phyloP scores from a whole-genome alignment of 1,140 invertebrate species.

The Oscheius sp. region DNA sequence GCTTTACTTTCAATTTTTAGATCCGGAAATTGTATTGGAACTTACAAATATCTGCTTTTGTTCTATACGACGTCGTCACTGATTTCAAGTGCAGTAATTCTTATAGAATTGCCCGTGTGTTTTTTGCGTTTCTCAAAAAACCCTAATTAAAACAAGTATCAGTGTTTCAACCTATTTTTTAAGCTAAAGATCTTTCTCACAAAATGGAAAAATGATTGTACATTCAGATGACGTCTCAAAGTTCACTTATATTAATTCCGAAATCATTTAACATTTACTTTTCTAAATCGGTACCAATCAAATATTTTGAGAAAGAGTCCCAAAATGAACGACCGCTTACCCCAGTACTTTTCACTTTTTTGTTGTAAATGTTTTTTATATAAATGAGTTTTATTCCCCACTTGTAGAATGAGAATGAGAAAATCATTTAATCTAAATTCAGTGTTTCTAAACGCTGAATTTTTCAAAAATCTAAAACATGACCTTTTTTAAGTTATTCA shows the following conservation, averaged over 20 bases:
- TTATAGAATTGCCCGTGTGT: neutral
- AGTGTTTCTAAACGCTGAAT: no score
- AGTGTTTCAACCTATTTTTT: neutral
- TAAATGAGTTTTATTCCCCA: no score
- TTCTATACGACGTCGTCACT: neutral
- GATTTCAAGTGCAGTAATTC: neutral
- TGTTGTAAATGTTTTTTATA: neutral
- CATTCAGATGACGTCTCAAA: neutral
- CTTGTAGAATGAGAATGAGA: no score
- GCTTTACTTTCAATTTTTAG: neutral
- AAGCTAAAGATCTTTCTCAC: no score
- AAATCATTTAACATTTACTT: neutral
- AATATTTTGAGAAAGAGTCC: no score
- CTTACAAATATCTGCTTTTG: neutral
- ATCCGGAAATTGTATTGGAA: neutral
- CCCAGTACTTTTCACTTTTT: no score
- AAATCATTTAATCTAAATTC: no score
- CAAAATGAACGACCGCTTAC: no score
- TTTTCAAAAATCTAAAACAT: no score
- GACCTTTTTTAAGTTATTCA: no score
- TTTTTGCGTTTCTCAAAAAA: neutral
- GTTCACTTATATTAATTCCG: neutral
- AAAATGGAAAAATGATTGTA: no score
- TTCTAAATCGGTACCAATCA: neutral
- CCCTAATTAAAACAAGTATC: neutral